Conservation (phyloP, 2,797 vertebrate species). For the Vireo griseus region DNA sequence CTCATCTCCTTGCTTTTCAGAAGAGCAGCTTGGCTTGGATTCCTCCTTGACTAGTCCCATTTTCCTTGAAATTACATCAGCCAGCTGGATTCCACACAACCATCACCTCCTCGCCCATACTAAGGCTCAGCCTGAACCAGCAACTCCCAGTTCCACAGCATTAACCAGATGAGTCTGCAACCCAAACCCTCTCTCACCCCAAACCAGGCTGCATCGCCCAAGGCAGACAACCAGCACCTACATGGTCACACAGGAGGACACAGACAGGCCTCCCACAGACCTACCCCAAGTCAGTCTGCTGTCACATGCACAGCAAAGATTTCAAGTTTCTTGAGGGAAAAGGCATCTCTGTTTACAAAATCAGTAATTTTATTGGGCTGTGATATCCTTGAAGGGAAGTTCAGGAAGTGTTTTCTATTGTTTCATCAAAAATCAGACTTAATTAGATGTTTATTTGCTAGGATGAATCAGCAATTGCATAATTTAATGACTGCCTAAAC, state of each 20-base stretch:
- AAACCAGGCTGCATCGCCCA: accelerated
- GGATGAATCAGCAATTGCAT: neutral
- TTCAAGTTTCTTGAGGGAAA: neutral
- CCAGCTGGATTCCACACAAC: neutral
- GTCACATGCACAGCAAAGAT: accelerated
- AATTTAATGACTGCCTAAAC: neutral
- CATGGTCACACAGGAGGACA: accelerated
- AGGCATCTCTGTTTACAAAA: neutral
- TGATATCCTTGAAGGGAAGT: neutral
- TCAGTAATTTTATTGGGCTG: neutral
- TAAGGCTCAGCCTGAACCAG: accelerated
- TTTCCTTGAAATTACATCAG: neutral
- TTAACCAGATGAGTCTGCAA: neutral
- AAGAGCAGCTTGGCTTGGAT: neutral
- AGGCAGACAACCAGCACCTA: neutral
- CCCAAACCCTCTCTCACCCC: neutral
- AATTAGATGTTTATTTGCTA: neutral
- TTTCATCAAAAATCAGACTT: neutral
- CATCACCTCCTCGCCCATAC: neutral
- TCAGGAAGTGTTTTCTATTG: neutral
- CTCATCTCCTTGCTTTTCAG: neutral
- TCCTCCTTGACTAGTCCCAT: neutral
- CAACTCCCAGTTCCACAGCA: neutral
- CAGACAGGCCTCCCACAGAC: neutral
- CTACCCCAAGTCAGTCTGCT: neutral